Evolutionary conservation across 2,797 vertebrate genomes (phyloP).

Genomic region (Morus bassanus): DNA sequence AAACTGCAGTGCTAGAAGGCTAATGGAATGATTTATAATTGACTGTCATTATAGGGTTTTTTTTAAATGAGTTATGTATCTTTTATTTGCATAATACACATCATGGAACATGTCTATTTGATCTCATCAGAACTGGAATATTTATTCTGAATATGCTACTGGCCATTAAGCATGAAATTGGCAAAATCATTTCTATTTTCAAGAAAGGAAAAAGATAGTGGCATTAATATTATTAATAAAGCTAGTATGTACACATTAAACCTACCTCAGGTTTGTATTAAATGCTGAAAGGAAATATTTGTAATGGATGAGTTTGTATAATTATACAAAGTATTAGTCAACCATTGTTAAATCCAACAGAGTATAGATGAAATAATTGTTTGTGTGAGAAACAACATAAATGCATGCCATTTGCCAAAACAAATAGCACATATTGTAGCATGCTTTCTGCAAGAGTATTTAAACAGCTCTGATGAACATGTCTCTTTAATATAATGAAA

Average conservation of each 20-base stretch:
- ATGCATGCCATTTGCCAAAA: neutral
- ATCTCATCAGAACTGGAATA: conserved; percentile 18
- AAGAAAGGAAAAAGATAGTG: neutral
- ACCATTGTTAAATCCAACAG: neutral
- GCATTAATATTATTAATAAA: conserved; percentile 18
- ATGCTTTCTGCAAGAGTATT: neutral
- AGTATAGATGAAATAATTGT: neutral
- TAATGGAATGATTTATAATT: conserved; percentile 22
- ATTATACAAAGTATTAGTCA: conserved; percentile 5
- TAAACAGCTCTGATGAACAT: neutral
- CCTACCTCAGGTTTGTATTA: neutral
- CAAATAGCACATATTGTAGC: neutral
- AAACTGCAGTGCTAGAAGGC: conserved; percentile 11
- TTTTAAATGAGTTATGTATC: neutral
- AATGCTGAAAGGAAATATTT: conserved; percentile 8
- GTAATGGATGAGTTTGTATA: neutral
- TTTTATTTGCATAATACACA: conserved; percentile 47
- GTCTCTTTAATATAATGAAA: neutral
- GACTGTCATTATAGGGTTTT: neutral
- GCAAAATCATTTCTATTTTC: neutral
- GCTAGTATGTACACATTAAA: neutral
- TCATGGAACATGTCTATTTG: conserved; percentile 8
- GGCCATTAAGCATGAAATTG: conserved; percentile 26
- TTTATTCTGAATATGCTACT: neutral
- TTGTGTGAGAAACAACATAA: neutral